Evolutionary conservation across 2,888 invertebrate species (phyloP).

Genomic region (Cotesia congregata): DNA sequence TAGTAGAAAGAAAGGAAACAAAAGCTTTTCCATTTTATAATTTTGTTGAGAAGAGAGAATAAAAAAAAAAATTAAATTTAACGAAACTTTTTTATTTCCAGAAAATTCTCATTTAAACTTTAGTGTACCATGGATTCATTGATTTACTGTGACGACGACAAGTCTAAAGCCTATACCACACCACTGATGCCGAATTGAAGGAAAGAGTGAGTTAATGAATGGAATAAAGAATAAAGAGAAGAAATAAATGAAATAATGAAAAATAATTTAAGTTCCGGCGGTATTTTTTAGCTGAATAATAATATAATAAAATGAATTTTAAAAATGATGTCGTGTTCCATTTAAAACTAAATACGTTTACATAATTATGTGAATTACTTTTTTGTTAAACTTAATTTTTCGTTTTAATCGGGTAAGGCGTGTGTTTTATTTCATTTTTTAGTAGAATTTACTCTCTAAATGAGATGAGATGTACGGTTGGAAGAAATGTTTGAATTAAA

Average conservation of each 20-base stretch:
- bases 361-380: neutral
- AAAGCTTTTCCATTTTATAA: neutral
- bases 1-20: neutral
- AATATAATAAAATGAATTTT: conserved; percentile 8
- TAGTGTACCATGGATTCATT: neutral
- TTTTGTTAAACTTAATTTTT: neutral
- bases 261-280: neutral
- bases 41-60: neutral
- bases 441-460: neutral
- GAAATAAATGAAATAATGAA: neutral
- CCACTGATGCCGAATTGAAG: neutral
- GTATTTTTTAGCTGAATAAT: neutral
- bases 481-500: conserved; percentile 1
- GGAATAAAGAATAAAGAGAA: neutral
- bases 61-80: neutral
- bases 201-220: neutral
- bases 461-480: neutral
- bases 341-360: neutral
- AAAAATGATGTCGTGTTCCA: neutral
- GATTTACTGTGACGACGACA: conserved; percentile 1
- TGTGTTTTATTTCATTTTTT: neutral
- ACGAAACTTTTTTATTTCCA: neutral
- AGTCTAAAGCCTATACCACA: neutral
- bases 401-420: neutral
- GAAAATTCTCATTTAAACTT: conserved; percentile 6